Evolutionary conservation across 2,888 invertebrate genomes (phyloP), one percentile per base, ranked within the genome.

Genomic region (Brachyopa scutellaris): DNA sequence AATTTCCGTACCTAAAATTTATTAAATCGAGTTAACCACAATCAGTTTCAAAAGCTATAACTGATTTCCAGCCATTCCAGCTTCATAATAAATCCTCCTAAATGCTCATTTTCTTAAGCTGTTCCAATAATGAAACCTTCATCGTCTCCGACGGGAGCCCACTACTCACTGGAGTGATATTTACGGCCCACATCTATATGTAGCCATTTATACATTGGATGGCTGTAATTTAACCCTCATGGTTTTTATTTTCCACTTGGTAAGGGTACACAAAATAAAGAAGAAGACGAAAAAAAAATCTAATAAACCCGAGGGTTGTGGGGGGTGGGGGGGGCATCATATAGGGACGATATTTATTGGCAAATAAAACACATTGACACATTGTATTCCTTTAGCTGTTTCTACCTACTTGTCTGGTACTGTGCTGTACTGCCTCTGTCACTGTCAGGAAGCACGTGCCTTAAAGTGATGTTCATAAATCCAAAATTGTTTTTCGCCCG

Each of bases 311-410:
- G 45, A 17, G 33, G 69, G 26, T 38, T 53, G 23, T 7, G 23
- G 51, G 19, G 36, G 67, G 29, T 11, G 36, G 67, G 29, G 59
- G 57, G 17, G 42, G 51, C 76, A 70, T 59, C 61, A 64, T 66
- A 76, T 70, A 76, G 70, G 69, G 64, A 82, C 76, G 53, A 82
- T 82, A 76, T 82, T 82, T 82, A 82, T 82, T 82, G 77, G 70
- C 76, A 72, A 70, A 82, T 82, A 82, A 82, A 82, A 76, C 82
- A 82, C 82, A 82, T 82, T 82, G 82, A 82, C 82, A 82, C 82
- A 76, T 82, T 82, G 82, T 82, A 74, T 57, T 57, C 61, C 49
- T 33, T 73, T 67, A 23, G 53, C 45, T 45, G 29, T 29, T 15
- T 26, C 19, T 62, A 67, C 38, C 61, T 47, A 49, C 67, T 67